Base-by-base conservation (phyloP, 2,797 vertebrate species). In the Enteromius trimaculatus region DNA sequence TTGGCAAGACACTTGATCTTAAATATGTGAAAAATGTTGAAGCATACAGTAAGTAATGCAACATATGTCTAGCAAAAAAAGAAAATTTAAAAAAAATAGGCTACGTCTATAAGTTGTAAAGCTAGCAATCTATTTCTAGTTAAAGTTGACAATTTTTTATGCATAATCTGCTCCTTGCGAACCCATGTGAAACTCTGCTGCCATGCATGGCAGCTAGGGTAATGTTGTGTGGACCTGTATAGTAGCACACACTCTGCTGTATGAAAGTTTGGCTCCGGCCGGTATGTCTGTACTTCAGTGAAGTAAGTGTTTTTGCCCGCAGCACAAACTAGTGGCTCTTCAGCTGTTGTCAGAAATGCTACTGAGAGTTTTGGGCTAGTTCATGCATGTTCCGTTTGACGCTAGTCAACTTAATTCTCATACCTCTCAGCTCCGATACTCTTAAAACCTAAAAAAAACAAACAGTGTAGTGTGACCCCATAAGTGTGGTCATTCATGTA, bases 21-120 rank as follows among this genome's bases (percentile, higher is more conserved):
- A 81, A 72, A 72, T 64, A 19, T 81, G 80, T 74, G 42, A 81
- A 81, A 74, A 62, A 64, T 70, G 66, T 58, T 6, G 64, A 49
- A 19, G 29, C 21, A 19, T 37, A 65, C 26, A 49, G 14, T 21
- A 19, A 31, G 29, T 17, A 31, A 77, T 44, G n/a, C 2, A 37
- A 13, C 34, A 51, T n/a, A n/a, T 10, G 0, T 1, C 23, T 17
- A 53, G 55, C 9, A 26, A 31, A 62, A 62, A 14, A 62, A 14
- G 1, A 1, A 23, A 19, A 44, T 1, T 8, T 2, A 1, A 2
- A 8, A 14, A 9, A 31, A n/a, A 31, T 13, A 1, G 4, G 19
- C 31, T 74, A 7, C 4, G 3, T 72, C 44, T 10, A 21, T 16
- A 51, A 31, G 29, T 14, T 78, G 10, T 51, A 37, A 3, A 39